These are phyloP conservation scores for Rhabdomys dilectus DNA, from an alignment of 2,113 vertebrate species.

Conservation along the genomic window DNA sequence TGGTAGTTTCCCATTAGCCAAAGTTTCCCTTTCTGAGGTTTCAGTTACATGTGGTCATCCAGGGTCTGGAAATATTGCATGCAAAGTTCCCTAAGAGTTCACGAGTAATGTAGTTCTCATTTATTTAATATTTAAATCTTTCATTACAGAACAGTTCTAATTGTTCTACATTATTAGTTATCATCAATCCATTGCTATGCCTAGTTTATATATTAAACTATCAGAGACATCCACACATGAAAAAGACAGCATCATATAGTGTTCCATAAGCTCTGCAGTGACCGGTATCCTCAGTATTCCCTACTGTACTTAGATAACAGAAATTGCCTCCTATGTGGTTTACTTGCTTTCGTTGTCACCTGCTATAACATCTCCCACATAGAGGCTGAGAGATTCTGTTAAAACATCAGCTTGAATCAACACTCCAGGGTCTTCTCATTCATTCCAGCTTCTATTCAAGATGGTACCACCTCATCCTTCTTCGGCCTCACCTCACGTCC, in stretches of 20 bases:
- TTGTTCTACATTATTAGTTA: neutral
- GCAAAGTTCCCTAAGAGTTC: neutral
- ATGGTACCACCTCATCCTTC: too few relatives aligned
- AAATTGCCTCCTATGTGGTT: neutral
- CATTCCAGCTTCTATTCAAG: neutral
- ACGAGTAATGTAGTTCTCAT: neutral
- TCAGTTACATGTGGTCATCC: neutral
- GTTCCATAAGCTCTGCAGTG: neutral
- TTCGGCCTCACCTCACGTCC: neutral
- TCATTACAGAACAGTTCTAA: neutral
- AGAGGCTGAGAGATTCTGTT: neutral
- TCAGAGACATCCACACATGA: neutral
- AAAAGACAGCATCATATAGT: too few relatives aligned
- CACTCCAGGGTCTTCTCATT: neutral
- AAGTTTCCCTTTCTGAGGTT: neutral
- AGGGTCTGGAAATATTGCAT: neutral
- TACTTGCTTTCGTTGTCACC: neutral
- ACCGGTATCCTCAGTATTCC: neutral
- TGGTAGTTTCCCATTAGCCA: neutral
- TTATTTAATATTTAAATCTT: neutral
- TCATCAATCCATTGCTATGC: too few relatives aligned
- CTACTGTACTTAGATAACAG: neutral
- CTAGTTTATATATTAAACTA: neutral
- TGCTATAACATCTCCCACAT: neutral
- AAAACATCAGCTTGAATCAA: neutral